Percentiles rank a stretch among this genome's conserved stretches.
Evolutionary conservation across 2,113 vertebrate genomes (phyloP).

Genomic region (Anas platyrhynchos): DNA sequence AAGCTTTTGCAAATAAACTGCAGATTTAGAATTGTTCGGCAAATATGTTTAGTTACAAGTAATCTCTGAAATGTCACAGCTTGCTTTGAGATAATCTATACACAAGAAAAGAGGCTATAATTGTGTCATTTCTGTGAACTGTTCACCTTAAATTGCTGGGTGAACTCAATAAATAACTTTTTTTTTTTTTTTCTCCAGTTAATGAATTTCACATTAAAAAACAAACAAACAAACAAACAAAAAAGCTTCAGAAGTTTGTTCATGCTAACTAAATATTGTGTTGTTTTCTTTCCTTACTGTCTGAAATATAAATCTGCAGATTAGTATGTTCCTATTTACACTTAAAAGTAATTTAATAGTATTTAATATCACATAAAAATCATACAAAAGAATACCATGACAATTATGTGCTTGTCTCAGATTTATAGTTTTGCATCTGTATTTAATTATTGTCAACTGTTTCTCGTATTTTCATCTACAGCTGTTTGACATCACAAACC

Average conservation of each 20-base stretch:
- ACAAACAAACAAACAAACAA: not conserved
- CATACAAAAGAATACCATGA: not conserved
- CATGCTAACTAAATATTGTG: not conserved
- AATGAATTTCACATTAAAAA: constrained; percentile 1
- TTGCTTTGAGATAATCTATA: not conserved
- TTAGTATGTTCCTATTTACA: not conserved
- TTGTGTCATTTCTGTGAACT: not conserved
- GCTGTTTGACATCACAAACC: constrained; percentile 45
- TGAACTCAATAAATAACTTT: not conserved
- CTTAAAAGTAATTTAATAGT: not conserved
- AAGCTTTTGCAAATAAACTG: constrained; percentile 54
- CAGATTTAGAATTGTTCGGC: constrained; percentile 22
- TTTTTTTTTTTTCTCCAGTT: not conserved
- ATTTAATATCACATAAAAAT: constrained; percentile 45
- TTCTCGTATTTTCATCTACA: constrained; percentile 35
- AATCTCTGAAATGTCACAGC: not conserved
- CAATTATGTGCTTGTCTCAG: constrained; percentile 28
- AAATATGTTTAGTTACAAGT: constrained; percentile 38
- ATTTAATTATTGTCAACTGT: constrained; percentile 27
- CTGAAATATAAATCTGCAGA: constrained; percentile 23
- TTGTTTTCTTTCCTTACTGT: constrained; percentile 1
- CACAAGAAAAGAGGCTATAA: not conserved
- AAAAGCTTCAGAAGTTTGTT: not conserved
- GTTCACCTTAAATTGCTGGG: not conserved
- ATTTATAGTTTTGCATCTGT: constrained; percentile 32